Evolutionary conservation across 2,797 vertebrate genomes (phyloP).

Genomic region (Eulemur rubriventer): DNA sequence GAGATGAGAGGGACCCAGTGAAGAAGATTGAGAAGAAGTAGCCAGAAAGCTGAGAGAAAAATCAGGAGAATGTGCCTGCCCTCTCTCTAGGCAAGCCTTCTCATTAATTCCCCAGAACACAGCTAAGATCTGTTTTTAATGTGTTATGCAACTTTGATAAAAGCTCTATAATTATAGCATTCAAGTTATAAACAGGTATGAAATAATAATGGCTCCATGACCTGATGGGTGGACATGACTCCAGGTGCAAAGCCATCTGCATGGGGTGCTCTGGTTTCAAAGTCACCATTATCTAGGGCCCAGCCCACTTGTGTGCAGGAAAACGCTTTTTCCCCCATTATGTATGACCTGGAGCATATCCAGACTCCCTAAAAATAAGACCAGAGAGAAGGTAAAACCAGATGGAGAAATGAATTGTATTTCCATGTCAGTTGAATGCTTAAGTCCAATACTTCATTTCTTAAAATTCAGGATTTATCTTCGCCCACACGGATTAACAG

Average conservation of each 20-base stretch:
- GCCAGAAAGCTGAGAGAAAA: neutral
- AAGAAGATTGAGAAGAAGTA: neutral
- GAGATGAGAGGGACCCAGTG: neutral
- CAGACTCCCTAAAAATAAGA: neutral
- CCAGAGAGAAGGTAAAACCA: neutral
- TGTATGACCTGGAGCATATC: neutral
- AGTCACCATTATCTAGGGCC: too few species aligned
- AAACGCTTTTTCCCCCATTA: neutral
- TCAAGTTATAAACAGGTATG: neutral
- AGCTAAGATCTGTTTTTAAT: neutral
- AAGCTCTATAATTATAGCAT: neutral
- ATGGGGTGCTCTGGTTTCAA: neutral
- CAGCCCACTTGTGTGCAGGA: neutral
- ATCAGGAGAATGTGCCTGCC: neutral
- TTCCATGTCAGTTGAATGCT: neutral
- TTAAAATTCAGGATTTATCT: neutral
- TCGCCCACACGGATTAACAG: neutral
- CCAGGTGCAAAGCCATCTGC: neutral
- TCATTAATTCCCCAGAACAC: neutral
- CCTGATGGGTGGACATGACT: accelerated
- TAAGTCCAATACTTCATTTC: neutral
- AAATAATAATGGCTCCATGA: neutral
- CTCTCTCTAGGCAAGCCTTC: neutral
- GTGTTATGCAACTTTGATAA: neutral
- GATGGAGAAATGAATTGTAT: neutral